Evolutionary conservation across 2,113 vertebrate genomes (phyloP).

Genomic region (Aythya baeri): DNA sequence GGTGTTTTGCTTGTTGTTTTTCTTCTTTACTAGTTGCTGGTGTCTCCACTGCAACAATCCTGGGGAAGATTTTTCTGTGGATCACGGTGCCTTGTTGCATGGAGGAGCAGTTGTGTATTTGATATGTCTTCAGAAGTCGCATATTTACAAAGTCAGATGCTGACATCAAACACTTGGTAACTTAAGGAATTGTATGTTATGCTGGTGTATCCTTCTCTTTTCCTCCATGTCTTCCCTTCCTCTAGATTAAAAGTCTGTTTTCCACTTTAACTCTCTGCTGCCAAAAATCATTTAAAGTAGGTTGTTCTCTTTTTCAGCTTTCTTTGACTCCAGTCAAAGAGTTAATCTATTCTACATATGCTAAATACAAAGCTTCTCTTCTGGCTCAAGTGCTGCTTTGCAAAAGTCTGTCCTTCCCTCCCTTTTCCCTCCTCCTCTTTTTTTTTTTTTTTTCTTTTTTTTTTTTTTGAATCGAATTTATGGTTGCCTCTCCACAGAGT

Average conservation of each 20-base stretch:
- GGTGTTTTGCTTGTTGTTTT: neutral
- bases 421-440: neutral
- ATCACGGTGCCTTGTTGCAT: neutral
- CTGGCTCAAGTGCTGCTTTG: neutral
- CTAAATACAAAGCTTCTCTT: neutral
- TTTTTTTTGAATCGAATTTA: slow-evolving; percentile 47
- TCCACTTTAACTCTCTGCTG: neutral
- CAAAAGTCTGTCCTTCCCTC: neutral
- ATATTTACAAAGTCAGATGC: neutral
- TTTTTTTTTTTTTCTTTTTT: neutral
- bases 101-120: neutral
- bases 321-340: neutral
- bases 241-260: neutral
- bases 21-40: neutral
- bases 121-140: neutral
- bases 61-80: neutral
- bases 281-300: neutral
- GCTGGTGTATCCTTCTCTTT: neutral
- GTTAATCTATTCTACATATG: neutral
- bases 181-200: neutral
- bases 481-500: slow-evolving; percentile 26
- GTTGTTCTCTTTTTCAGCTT: neutral
- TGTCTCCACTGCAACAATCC: neutral
- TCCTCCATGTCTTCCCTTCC: neutral
- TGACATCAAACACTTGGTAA: neutral